phyloP scores from a whole-genome alignment of 2,113 vertebrate species.

The Amphiprion percula region DNA sequence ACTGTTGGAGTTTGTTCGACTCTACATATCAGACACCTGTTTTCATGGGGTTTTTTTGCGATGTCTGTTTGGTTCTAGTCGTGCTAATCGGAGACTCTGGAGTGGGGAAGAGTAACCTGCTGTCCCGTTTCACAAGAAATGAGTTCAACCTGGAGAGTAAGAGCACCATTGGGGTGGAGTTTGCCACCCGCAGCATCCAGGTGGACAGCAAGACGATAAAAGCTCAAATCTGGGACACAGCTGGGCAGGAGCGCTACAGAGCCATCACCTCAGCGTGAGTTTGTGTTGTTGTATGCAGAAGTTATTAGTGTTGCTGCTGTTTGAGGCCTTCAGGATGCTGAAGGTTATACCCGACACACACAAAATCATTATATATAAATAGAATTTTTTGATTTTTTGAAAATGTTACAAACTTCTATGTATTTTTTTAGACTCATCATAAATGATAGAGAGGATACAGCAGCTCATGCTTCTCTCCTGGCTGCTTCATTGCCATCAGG shows the following conservation, averaged over 20 bases:
- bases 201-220: conserved; percentile 98
- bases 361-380: no score
- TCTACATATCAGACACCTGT: neutral
- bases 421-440: no score
- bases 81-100: conserved; percentile 97
- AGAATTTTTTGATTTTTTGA: no score
- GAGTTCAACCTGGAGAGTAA: conserved; percentile 99
- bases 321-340: no score
- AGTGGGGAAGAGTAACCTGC: conserved; percentile 97
- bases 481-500: conserved; percentile 69
- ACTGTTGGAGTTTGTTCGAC: neutral
- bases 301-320: no score
- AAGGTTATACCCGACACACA: no score
- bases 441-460: no score
- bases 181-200: conserved; percentile 97
- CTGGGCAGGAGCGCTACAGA: conserved; percentile 96
- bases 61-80: conserved; percentile 81
- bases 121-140: conserved; percentile 97
- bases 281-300: neutral
- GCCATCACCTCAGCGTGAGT: conserved; percentile 98
- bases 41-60: neutral
- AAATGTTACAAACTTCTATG: no score
- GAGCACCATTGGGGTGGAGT: conserved; percentile 98
- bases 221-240: conserved; percentile 98
- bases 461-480: no score